phyloP scores from a whole-genome alignment of 2,888 invertebrate genomes.

The Ophion obscuratus region DNA sequence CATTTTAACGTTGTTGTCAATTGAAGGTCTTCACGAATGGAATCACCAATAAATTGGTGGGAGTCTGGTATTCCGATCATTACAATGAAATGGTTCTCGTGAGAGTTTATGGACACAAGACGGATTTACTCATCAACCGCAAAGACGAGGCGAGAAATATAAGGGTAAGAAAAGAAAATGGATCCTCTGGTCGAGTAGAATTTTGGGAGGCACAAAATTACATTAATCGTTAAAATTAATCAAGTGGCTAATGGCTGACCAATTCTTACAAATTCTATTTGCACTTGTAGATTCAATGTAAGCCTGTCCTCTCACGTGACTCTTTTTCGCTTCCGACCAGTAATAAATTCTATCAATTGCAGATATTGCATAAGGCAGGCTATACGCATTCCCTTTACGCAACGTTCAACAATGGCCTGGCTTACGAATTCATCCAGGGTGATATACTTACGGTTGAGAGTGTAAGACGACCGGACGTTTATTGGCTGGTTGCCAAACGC shows the following conservation, averaged over 20 bases:
- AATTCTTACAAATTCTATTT: too few relatives aligned
- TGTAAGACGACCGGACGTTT: conserved; percentile 88
- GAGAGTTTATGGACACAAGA: conserved; percentile 96
- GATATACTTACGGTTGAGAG: conserved; percentile 89
- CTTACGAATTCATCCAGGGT: conserved; percentile 95
- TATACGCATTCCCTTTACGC: conserved; percentile 95
- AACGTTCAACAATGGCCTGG: conserved; percentile 96
- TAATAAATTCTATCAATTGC: conserved; percentile 53
- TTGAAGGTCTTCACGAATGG: conserved; percentile 96
- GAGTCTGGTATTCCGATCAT: conserved; percentile 84
- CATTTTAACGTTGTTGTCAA: conserved; percentile 2
- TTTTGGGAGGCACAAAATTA: neutral
- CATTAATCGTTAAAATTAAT: neutral
- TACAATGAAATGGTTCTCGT: conserved; percentile 91
- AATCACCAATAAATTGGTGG: conserved; percentile 96
- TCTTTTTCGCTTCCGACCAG: neutral
- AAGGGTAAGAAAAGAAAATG: conserved; percentile 71
- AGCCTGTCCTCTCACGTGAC: neutral
- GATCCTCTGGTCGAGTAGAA: neutral
- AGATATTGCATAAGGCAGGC: conserved; percentile 89
- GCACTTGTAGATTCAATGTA: too few relatives aligned
- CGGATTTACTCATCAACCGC: conserved; percentile 96
- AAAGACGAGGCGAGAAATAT: conserved; percentile 90
- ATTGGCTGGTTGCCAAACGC: conserved; percentile 90
- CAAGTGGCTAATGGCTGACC: too few relatives aligned